Conservation (phyloP, 2,888 invertebrate genomes). For the Cephus pygmeus region DNA sequence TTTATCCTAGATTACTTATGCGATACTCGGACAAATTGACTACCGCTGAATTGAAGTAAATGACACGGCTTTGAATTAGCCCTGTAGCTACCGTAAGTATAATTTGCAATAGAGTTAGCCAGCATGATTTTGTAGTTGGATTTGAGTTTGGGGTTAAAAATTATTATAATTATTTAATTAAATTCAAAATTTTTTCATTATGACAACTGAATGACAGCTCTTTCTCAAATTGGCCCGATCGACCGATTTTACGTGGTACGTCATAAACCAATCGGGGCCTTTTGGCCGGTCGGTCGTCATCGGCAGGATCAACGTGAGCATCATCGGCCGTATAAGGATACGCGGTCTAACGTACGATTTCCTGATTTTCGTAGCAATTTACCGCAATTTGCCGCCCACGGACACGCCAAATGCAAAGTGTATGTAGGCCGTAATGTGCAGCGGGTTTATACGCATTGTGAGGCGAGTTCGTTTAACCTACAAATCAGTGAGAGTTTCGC, state of each 20-base stretch:
- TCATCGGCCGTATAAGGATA: slow-evolving; percentile 2
- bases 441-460: slow-evolving; percentile 18
- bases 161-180: neutral
- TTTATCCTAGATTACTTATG: neutral
- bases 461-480: slow-evolving; percentile 38
- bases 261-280: neutral
- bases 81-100: neutral
- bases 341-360: slow-evolving; percentile 43
- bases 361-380: slow-evolving; percentile 60
- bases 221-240: neutral
- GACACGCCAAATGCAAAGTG: slow-evolving; percentile 45
- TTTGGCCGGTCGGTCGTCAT: neutral
- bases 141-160: neutral
- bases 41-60: neutral
- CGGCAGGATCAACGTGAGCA: neutral
- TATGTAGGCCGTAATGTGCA: slow-evolving; percentile 51
- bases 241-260: neutral
- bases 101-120: neutral
- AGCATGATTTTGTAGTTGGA: neutral
- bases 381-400: slow-evolving; percentile 58
- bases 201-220: neutral
- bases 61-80: neutral
- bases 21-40: neutral
- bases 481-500: slow-evolving; percentile 38
- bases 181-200: neutral